These are phyloP conservation scores for Decapterus maruadsi DNA, from an alignment of 2,797 vertebrate genomes.

Conservation along the genomic window DNA sequence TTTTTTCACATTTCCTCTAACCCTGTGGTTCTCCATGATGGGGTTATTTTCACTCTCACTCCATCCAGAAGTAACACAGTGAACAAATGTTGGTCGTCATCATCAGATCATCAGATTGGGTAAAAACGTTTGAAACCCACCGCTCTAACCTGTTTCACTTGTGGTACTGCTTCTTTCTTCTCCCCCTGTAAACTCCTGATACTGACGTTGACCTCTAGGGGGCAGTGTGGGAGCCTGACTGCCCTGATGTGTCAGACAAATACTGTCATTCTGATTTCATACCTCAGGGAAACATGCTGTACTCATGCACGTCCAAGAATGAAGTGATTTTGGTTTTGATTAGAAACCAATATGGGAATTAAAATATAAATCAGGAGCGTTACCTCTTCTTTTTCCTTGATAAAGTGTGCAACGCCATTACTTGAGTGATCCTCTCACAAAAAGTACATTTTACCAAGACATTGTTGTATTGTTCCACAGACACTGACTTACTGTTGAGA, in stretches of 20 bases:
- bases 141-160: not conserved
- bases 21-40: too few species aligned
- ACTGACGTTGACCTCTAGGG: conserved; percentile 59
- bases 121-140: too few species aligned
- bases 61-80: too few species aligned
- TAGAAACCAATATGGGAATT: conserved; percentile 7
- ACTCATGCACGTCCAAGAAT: conserved; percentile 3
- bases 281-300: conserved; percentile 6
- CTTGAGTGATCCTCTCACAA: too few species aligned
- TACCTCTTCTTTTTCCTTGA: conserved; percentile 6
- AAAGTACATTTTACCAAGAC: too few species aligned
- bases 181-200: not conserved
- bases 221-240: conserved; percentile 69
- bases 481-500: too few species aligned
- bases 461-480: too few species aligned
- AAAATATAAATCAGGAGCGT: conserved; percentile 3
- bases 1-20: conserved; percentile 15
- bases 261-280: conserved; percentile 9
- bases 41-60: too few species aligned
- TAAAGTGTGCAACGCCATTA: too few species aligned
- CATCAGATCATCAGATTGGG: too few species aligned
- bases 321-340: not conserved
- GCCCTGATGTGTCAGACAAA: conserved; percentile 37
- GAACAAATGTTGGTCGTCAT: too few species aligned
- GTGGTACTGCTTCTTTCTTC: not conserved